A percentile compares a stretch with the other conserved stretches of the same genome.
Evolutionary conservation across 92 coral and sea anemone species (phyloP).

Genomic region (Anthopleura xanthogrammica): DNA sequence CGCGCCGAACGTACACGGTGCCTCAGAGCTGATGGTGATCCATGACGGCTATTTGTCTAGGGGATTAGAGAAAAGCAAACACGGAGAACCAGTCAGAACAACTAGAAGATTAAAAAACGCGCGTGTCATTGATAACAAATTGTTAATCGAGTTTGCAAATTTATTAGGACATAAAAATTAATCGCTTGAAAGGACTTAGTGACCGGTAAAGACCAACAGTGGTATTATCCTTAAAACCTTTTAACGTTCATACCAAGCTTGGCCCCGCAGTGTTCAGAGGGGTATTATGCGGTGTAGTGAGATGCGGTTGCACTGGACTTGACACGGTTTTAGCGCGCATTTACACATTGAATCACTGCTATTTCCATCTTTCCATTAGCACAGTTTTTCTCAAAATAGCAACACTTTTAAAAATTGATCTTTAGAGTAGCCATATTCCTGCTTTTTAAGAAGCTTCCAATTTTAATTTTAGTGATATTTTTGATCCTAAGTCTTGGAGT

Average conservation of each 20-base stretch:
- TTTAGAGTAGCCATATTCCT: no score
- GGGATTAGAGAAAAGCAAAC: slow-evolving; percentile 30
- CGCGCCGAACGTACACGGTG: neutral
- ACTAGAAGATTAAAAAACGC: slow-evolving; percentile 10
- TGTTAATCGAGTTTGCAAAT: slow-evolving; percentile 1
- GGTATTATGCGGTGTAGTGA: neutral
- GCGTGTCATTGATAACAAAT: neutral
- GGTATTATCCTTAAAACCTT: neutral
- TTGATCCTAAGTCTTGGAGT: no score
- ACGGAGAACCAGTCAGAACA: neutral
- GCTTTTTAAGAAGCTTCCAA: no score
- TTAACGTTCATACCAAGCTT: neutral
- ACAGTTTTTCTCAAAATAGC: neutral
- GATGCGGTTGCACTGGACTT: neutral
- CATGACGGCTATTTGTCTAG: slow-evolving; percentile 19
- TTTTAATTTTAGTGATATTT: no score
- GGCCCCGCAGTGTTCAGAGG: neutral
- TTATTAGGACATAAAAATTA: slow-evolving; percentile 16
- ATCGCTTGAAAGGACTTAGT: neutral
- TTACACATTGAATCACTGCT: neutral
- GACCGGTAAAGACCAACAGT: neutral
- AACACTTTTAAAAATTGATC: no score
- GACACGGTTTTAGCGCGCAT: neutral
- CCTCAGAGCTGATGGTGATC: slow-evolving; percentile 1
- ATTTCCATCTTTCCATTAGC: neutral